phyloP scores from a whole-genome alignment of 53 echinoderm and acorn worm species.

The Apostichopus leukothele region DNA sequence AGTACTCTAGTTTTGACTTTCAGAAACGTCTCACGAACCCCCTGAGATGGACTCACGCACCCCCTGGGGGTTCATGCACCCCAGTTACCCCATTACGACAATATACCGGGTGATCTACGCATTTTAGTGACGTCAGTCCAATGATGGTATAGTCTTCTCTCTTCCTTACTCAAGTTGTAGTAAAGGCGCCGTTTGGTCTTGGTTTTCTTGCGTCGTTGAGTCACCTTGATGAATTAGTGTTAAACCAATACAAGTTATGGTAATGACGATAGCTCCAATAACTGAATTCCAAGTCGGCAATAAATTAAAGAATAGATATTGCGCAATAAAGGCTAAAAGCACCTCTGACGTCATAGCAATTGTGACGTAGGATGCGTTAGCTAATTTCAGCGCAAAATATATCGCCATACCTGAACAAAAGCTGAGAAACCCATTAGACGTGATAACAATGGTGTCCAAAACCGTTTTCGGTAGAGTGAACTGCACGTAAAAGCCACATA shows the following conservation, averaged over 20 bases:
- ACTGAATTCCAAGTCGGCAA: background rate
- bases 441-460: background rate
- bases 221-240: background rate
- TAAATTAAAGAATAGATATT: background rate
- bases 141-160: too few species aligned
- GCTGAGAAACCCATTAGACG: constrained; percentile 1
- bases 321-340: background rate
- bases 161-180: background rate
- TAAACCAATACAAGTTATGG: constrained; percentile 1
- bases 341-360: constrained; percentile 42
- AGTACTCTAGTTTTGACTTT: too few species aligned
- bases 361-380: constrained; percentile 19
- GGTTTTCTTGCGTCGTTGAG: background rate
- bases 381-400: background rate
- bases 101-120: too few species aligned
- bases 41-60: too few species aligned
- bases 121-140: too few species aligned
- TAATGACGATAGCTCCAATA: constrained; percentile 8
- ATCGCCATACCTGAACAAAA: background rate
- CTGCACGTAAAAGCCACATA: background rate
- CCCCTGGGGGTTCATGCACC: too few species aligned
- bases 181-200: background rate
- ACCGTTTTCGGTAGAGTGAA: background rate
- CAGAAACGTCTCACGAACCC: too few species aligned
- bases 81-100: too few species aligned